Conservation (phyloP, 2,113 vertebrate species). For the Poeciliopsis turrubarensis region DNA sequence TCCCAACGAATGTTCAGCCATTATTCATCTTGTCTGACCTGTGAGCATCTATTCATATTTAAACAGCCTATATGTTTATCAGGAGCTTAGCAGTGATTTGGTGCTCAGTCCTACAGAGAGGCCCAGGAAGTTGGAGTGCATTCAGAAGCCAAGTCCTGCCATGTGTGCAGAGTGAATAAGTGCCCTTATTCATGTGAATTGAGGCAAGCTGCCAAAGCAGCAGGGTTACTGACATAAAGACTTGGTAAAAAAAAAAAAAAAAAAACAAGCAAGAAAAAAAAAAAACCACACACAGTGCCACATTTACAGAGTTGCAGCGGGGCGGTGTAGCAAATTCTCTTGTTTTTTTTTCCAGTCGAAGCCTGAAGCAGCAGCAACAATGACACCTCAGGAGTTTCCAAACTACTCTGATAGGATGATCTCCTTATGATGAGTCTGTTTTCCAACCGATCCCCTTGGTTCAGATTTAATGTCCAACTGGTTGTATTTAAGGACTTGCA, state of each 20-base stretch:
- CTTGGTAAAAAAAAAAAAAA: no score
- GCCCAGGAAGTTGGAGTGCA: not conserved
- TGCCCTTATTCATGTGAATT: not conserved
- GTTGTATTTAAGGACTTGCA: not conserved
- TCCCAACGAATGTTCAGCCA: not conserved
- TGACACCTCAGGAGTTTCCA: not conserved
- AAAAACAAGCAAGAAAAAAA: no score
- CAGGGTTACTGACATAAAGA: not conserved
- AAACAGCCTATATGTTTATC: not conserved
- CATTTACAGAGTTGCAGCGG: not conserved
- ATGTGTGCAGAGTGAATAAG: slow-evolving; percentile 15
- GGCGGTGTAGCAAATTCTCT: not conserved
- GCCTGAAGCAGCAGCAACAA: not conserved
- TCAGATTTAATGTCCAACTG: not conserved
- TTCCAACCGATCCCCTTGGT: not conserved
- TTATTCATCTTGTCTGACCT: not conserved
- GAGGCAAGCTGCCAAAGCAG: slow-evolving; percentile 7
- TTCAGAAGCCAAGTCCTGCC: slow-evolving; percentile 1
- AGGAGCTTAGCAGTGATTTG: not conserved
- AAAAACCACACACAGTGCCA: not conserved
- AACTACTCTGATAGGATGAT: not conserved
- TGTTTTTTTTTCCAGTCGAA: no score
- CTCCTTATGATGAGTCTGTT: not conserved
- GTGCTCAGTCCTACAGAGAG: not conserved
- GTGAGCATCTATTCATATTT: not conserved